A percentile compares a stretch with the other conserved stretches of the same genome.
Evolutionary conservation across 53 echinoderm and acorn worm genomes (phyloP).

Genomic region (Temnopleurus reevesii): DNA sequence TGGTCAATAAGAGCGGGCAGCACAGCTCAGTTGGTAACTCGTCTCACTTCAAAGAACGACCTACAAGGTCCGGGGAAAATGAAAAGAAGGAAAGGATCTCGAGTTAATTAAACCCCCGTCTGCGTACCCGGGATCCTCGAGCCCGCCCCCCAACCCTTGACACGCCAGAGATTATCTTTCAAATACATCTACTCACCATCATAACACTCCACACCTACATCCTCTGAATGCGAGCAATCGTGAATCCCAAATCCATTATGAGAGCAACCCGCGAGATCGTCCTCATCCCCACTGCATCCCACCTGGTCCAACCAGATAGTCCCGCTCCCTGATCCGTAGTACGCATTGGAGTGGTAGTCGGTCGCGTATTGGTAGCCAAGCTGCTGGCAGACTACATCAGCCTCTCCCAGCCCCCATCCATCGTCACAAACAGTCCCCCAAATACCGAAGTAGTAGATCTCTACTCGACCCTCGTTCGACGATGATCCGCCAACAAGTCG

Average conservation of each 20-base stretch:
- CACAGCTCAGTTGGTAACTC: no score
- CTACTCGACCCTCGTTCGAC: background rate
- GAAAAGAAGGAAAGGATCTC: no score
- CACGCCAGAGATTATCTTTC: no score
- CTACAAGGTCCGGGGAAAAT: no score
- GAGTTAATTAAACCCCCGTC: no score
- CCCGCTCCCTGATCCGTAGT: constrained; percentile 42
- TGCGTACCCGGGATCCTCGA: no score
- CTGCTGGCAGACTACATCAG: constrained; percentile 55
- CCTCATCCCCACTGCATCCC: constrained; percentile 27
- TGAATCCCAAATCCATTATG: constrained; percentile 56
- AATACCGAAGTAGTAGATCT: constrained; percentile 15
- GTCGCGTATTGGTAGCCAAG: constrained; percentile 53
- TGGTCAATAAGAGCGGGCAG: no score
- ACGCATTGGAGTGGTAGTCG: constrained; percentile 6
- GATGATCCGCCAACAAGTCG: background rate
- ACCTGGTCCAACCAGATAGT: constrained; percentile 62
- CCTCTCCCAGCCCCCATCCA: constrained; percentile 35
- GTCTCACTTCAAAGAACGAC: no score
- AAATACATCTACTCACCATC: background rate
- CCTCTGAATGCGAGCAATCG: constrained; percentile 55
- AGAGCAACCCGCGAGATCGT: background rate
- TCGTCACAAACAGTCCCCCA: constrained; percentile 71
- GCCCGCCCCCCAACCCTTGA: no score
- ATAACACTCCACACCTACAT: constrained; percentile 50